Percentiles rank a stretch among this genome's conserved stretches.
Evolutionary conservation across 2,888 invertebrate species (phyloP).

Genomic region (Rhamnusium bicolor): DNA sequence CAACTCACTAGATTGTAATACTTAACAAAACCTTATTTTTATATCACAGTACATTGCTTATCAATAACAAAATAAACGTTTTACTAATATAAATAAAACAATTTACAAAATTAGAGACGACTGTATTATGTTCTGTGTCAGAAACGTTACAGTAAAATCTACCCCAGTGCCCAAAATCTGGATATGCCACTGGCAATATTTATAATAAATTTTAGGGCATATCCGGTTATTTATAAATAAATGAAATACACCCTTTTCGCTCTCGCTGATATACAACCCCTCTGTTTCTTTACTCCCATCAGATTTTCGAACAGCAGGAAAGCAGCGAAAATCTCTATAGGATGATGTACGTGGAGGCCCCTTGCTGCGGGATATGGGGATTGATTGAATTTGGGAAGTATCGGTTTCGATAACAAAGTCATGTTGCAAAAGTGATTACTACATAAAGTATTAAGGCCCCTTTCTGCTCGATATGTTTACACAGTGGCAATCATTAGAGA

Average conservation of each 20-base stretch:
- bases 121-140: no score
- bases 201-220: background rate
- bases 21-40: no score
- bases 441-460: conserved; percentile 40
- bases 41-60: no score
- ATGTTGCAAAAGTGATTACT: conserved; percentile 51
- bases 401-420: conserved; percentile 53
- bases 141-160: no score
- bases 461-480: conserved; percentile 4
- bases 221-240: conserved; percentile 5
- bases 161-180: background rate
- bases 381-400: conserved; percentile 53
- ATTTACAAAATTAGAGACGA: no score
- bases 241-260: background rate
- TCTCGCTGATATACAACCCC: background rate
- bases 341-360: conserved; percentile 21
- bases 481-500: conserved; percentile 1
- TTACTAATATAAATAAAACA: no score
- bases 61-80: no score
- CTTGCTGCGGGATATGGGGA: conserved; percentile 47
- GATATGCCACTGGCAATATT: background rate
- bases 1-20: no score
- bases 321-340: conserved; percentile 30
- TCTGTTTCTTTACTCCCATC: conserved; percentile 10
- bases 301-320: conserved; percentile 22